A percentile compares a stretch with the other conserved stretches of the same genome.
Evolutionary conservation across 1,140 invertebrate genomes (phyloP).

Genomic region (Phymorhynchus buccinoides): DNA sequence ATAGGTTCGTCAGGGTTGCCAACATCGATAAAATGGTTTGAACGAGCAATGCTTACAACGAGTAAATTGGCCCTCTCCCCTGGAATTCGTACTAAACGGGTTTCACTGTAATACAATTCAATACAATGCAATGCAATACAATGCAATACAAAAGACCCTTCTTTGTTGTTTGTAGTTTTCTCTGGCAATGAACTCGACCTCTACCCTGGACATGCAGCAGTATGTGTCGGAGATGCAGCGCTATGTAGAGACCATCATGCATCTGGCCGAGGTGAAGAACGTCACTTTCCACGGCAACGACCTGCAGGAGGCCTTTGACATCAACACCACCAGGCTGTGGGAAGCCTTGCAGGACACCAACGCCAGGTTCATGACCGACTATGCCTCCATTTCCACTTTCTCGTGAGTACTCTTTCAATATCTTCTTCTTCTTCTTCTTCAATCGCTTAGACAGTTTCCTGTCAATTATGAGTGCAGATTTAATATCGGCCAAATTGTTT

Average conservation of each 20-base stretch:
- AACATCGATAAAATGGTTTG: too few relatives aligned
- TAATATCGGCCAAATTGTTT: too few relatives aligned
- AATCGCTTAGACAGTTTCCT: too few relatives aligned
- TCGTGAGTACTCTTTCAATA: background rate
- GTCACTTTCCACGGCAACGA: constrained; percentile 37
- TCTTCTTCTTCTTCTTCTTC: background rate
- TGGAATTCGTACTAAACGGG: too few relatives aligned
- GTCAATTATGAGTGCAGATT: too few relatives aligned
- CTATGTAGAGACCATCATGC: constrained; percentile 14
- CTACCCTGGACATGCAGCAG: constrained; percentile 24
- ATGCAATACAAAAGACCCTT: too few relatives aligned
- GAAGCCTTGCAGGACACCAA: background rate
- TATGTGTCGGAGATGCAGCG: background rate
- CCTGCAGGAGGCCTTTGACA: background rate
- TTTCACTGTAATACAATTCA: too few relatives aligned
- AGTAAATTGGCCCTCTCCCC: too few relatives aligned
- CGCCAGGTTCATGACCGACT: background rate
- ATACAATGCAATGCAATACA: too few relatives aligned
- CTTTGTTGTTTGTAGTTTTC: constrained; percentile 9
- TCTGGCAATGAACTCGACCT: background rate
- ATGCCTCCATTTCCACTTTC: background rate
- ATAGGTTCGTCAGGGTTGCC: too few relatives aligned
- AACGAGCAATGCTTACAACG: too few relatives aligned
- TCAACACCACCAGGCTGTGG: background rate
- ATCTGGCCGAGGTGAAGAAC: constrained; percentile 13